These are phyloP conservation scores for Petrolisthes cinctipes DNA, from an alignment of 2,888 invertebrate species.

Conservation along the genomic window DNA sequence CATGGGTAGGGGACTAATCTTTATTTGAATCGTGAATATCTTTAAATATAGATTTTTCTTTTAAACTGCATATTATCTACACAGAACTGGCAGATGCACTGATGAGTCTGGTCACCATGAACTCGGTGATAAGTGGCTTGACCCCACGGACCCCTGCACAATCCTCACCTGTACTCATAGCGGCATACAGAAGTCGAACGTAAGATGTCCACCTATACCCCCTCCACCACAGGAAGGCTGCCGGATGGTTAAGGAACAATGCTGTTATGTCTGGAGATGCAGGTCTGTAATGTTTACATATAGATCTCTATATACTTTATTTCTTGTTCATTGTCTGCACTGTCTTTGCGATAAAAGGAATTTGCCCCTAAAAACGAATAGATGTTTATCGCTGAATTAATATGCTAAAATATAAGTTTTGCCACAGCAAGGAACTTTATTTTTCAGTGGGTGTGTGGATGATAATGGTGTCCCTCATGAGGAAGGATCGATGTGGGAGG, in stretches of 20 bases:
- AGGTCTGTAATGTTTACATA: background rate
- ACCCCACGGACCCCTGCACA: constrained; percentile 2
- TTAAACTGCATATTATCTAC: no score
- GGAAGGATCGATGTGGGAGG: background rate
- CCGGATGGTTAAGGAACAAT: background rate
- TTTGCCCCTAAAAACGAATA: no score
- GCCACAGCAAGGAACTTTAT: background rate
- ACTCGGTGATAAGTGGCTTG: background rate
- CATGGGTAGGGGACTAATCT: no score
- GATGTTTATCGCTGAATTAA: no score
- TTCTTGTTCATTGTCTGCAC: no score
- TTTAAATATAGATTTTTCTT: background rate
- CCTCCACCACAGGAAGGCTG: background rate
- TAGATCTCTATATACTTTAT: no score
- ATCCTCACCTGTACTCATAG: background rate
- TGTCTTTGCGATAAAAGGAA: no score
- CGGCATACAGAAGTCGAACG: background rate
- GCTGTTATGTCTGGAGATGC: constrained; percentile 6
- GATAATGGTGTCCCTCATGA: background rate
- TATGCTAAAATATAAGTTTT: no score
- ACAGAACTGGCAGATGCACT: background rate
- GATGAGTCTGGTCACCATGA: background rate
- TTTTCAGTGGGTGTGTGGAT: constrained; percentile 11
- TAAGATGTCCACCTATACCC: background rate
- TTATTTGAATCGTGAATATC: no score